These are phyloP conservation scores for Drosophila melanica DNA, from an alignment of 1,140 invertebrate species.

Conservation along the genomic window DNA sequence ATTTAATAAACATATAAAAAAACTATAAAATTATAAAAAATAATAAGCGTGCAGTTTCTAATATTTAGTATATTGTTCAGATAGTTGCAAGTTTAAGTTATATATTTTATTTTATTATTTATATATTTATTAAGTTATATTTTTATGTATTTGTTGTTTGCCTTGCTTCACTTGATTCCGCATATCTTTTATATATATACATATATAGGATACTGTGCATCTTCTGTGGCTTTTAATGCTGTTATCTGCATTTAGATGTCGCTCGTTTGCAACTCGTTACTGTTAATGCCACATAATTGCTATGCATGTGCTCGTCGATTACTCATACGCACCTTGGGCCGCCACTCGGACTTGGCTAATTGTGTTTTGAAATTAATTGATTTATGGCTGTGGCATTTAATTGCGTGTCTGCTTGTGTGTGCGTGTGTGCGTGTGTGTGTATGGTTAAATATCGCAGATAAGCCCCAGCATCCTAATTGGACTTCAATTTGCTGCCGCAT, in stretches of 20 bases:
- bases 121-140: too few relatives aligned
- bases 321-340: slow-evolving; percentile 54
- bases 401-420: neutral
- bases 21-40: too few relatives aligned
- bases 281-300: slow-evolving; percentile 64
- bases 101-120: too few relatives aligned
- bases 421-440: too few relatives aligned
- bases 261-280: slow-evolving; percentile 14
- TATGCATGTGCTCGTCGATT: slow-evolving; percentile 56
- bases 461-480: slow-evolving; percentile 43
- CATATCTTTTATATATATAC: too few relatives aligned
- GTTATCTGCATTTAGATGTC: neutral
- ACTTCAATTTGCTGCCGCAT: slow-evolving; percentile 31
- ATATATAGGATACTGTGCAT: too few relatives aligned
- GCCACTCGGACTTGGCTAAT: slow-evolving; percentile 47
- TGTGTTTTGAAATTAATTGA: slow-evolving; percentile 75
- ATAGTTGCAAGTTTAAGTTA: too few relatives aligned
- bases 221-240: neutral
- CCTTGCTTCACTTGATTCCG: too few relatives aligned
- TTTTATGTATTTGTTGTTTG: too few relatives aligned
- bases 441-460: neutral
- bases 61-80: too few relatives aligned
- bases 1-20: too few relatives aligned
- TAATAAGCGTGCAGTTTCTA: too few relatives aligned
- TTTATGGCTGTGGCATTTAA: slow-evolving; percentile 62